Evolutionary conservation across 2,113 vertebrate species (phyloP).

Genomic region (Eupsittula cactorum): DNA sequence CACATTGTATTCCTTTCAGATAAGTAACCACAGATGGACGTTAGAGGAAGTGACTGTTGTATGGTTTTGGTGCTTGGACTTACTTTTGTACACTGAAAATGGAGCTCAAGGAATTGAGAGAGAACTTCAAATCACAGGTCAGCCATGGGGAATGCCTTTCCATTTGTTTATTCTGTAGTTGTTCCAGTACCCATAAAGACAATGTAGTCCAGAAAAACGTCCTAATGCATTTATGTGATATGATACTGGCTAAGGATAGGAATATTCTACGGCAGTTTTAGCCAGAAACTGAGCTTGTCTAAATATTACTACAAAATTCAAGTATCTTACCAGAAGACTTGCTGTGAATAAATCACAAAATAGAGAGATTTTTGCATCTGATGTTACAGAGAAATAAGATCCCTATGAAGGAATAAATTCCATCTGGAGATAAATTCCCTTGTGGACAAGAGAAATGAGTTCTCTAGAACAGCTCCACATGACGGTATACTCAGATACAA

Average conservation of each 20-base stretch:
- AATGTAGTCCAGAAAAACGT: slow-evolving; percentile 45
- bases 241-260: slow-evolving; percentile 5
- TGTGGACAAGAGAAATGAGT: background rate
- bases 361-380: background rate
- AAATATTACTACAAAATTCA: background rate
- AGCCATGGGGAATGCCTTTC: slow-evolving; percentile 13
- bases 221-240: slow-evolving; percentile 16
- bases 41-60: background rate
- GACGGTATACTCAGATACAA: background rate
- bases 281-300: background rate
- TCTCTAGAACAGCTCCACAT: background rate
- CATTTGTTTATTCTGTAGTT: slow-evolving; percentile 48
- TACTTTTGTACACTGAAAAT: slow-evolving; percentile 1
- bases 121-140: slow-evolving; percentile 14
- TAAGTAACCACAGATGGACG: background rate
- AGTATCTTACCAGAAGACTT: background rate
- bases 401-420: background rate
- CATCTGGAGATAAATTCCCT: background rate
- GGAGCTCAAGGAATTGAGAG: background rate
- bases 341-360: background rate
- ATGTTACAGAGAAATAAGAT: background rate
- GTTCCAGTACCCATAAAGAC: slow-evolving; percentile 17
- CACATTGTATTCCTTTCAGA: background rate
- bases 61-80: background rate
- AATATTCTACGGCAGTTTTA: slow-evolving; percentile 17